Percentiles rank a stretch among this genome's conserved stretches.
phyloP scores from a whole-genome alignment of 2,888 invertebrate genomes.

The Raillietiella orientalis region DNA sequence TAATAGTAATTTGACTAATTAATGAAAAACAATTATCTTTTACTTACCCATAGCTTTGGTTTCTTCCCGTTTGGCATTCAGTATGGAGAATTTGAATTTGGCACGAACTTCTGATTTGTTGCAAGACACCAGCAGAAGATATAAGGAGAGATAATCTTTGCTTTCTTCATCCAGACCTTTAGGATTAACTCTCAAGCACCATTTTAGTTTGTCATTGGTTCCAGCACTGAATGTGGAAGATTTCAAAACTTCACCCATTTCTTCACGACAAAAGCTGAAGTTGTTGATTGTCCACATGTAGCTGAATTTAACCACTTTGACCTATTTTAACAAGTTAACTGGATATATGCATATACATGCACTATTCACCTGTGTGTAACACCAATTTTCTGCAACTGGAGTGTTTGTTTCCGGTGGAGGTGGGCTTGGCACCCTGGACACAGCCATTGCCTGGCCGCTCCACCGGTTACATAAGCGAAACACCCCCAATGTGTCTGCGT shows the following conservation, averaged over 20 bases:
- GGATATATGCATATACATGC: background rate
- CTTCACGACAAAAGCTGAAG: slow-evolving; percentile 99
- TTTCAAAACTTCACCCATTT: slow-evolving; percentile 99
- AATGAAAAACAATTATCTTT: slow-evolving; percentile 3
- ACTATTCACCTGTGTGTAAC: slow-evolving; percentile 77
- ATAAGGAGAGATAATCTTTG: slow-evolving; percentile 97
- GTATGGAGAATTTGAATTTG: slow-evolving; percentile 99
- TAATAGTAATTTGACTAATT: slow-evolving; percentile 11
- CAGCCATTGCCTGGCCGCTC: too few species aligned
- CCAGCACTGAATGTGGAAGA: slow-evolving; percentile 98
- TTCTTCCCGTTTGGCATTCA: slow-evolving; percentile 98
- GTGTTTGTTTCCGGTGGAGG: slow-evolving; percentile 35
- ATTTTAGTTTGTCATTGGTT: slow-evolving; percentile 97
- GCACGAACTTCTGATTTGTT: slow-evolving; percentile 99
- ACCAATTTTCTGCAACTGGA: slow-evolving; percentile 99
- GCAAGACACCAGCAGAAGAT: slow-evolving; percentile 93
- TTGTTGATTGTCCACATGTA: slow-evolving; percentile 99
- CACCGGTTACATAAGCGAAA: too few species aligned
- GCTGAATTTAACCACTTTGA: slow-evolving; percentile 99
- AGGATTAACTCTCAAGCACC: slow-evolving; percentile 98
- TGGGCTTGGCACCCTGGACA: slow-evolving; percentile 85
- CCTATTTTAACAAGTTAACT: slow-evolving; percentile 20
- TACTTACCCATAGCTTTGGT: slow-evolving; percentile 91
- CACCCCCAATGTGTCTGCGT: too few species aligned
- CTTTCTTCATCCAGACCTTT: slow-evolving; percentile 99